These are phyloP conservation scores for Cichlasoma orientale DNA, from an alignment of 2,797 vertebrate species.

Conservation along the genomic window DNA sequence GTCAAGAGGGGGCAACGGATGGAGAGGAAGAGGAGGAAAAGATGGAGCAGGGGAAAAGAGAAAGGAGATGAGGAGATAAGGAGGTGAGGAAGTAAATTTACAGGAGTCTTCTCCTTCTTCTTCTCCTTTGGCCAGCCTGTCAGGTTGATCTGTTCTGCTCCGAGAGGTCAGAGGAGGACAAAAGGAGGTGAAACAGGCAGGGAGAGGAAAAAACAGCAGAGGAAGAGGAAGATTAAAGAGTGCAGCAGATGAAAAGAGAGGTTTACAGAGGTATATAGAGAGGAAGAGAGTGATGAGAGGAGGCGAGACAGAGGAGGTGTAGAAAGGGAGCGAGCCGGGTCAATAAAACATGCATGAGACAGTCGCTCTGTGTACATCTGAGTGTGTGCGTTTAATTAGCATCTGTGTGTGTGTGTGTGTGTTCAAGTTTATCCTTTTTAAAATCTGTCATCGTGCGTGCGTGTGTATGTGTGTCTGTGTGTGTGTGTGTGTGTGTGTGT, in stretches of 20 bases:
- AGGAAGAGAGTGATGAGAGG: slow-evolving; percentile 19
- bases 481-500: neutral
- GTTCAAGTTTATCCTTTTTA: slow-evolving; percentile 2
- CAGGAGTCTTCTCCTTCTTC: neutral
- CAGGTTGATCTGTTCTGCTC: slow-evolving; percentile 25
- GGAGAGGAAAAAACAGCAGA: neutral
- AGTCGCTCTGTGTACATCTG: slow-evolving; percentile 26
- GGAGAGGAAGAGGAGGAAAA: neutral
- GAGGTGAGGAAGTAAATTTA: neutral
- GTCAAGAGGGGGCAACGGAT: neutral
- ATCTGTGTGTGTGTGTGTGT: slow-evolving; percentile 3
- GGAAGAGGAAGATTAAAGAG: slow-evolving; percentile 15
- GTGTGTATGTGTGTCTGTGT: neutral
- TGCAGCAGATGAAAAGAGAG: neutral
- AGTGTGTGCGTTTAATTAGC: slow-evolving; percentile 29
- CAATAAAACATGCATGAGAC: slow-evolving; percentile 62
- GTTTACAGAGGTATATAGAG: neutral
- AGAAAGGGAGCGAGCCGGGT: slow-evolving; percentile 36
- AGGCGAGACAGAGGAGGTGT: slow-evolving; percentile 42
- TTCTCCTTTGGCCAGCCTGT: neutral
- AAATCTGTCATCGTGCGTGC: neutral
- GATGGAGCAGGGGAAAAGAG: neutral
- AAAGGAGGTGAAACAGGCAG: slow-evolving; percentile 9
- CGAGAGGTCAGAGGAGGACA: slow-evolving; percentile 34
- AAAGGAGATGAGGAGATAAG: neutral